Base-by-base conservation (phyloP, 2,113 vertebrate species). In the Rhea americana region DNA sequence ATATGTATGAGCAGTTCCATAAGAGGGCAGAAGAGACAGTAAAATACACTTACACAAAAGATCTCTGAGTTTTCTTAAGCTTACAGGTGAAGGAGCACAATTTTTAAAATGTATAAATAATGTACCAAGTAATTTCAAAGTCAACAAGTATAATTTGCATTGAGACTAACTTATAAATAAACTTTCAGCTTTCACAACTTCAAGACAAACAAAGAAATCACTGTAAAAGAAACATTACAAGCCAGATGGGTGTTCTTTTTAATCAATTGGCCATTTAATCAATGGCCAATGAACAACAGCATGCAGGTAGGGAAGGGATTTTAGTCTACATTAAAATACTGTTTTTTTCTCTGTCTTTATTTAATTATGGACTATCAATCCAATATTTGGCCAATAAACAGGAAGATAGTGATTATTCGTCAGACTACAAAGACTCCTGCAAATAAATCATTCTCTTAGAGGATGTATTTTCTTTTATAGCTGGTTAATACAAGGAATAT, bases 21-120 rank as follows among this genome's bases (percentile, higher is more conserved):
- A 74, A 87, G 92, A 96, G 89, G 95, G 87, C 82, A 85, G 93
- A 95, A 96, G 85, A 92, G 93, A 89, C 72, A 93, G 67, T 47
- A 58, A 82, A 96, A 93, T 20, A 48, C 30, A 32, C 5, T 76
- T 78, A 59, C 3, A 43, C 56, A 80, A 62, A 87, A 77, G 10
- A 61, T 37, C 20, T 43, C 19, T 75, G 24, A 43, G 7, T 85
- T 91, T 94, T 81, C 15, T 39, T 48, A 32, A 63, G 35, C 39
- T 63, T 56, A 43, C 20, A 89, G 70, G 61, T 81, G 20, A 83
- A 81, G 58, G 4, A 67, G 20, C 13, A 68, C 10, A 21, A 32
- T 45, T 88, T 91, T 78, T 7, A 19, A 65, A 32, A 85, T 48
- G 12, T 21, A 67, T 20, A 55, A 89, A 26, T 58, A 68, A 88